Evolutionary conservation across 2,888 invertebrate genomes (phyloP).

Genomic region (Oscheius sp.): DNA sequence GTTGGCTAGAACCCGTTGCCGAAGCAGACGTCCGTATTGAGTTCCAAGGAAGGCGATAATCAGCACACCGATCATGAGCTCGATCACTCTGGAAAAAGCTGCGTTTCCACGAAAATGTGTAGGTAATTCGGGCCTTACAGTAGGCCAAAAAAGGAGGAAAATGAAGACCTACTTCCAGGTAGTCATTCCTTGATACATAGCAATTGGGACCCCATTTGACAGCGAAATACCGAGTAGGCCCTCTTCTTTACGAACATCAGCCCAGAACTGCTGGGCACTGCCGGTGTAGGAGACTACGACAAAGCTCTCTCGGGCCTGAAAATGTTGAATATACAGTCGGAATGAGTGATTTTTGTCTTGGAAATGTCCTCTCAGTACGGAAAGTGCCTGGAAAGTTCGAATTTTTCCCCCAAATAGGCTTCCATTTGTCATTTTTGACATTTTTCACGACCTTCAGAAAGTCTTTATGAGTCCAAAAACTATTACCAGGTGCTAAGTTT

Average conservation of each 20-base stretch:
- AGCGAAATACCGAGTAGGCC: slow-evolving; percentile 54
- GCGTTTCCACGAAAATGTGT: not conserved
- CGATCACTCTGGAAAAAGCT: slow-evolving; percentile 50
- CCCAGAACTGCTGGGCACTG: slow-evolving; percentile 58
- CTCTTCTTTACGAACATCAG: slow-evolving; percentile 57
- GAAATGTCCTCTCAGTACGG: too few relatives aligned
- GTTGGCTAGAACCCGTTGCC: slow-evolving; percentile 54
- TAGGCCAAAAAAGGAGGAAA: not conserved
- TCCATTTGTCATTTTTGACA: not conserved
- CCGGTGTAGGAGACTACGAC: slow-evolving; percentile 51
- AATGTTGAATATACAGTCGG: not conserved
- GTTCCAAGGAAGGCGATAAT: slow-evolving; percentile 58
- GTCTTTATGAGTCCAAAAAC: not conserved
- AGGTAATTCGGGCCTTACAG: not conserved
- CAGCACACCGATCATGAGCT: slow-evolving; percentile 55
- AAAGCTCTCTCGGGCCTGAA: slow-evolving; percentile 18
- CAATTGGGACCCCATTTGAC: slow-evolving; percentile 53
- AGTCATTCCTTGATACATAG: slow-evolving; percentile 54
- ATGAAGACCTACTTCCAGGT: slow-evolving; percentile 27
- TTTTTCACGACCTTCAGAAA: not conserved
- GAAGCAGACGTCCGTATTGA: slow-evolving; percentile 60
- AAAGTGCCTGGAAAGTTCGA: too few relatives aligned
- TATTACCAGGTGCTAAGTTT: too few relatives aligned
- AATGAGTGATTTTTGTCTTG: too few relatives aligned
- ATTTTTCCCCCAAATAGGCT: too few relatives aligned